Conservation (phyloP, 2,113 vertebrate genomes). For the Eudorcas thomsonii region DNA sequence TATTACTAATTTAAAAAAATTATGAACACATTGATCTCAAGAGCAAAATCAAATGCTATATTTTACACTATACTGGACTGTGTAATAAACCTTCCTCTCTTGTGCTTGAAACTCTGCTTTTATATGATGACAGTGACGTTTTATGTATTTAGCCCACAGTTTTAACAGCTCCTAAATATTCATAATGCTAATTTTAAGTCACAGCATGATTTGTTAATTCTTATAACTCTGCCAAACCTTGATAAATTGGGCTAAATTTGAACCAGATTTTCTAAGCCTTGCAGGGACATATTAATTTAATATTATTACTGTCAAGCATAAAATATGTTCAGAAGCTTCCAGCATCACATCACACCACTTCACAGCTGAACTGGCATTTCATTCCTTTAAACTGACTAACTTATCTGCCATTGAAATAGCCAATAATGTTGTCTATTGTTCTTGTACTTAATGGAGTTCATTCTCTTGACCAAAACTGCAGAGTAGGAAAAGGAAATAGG, state of each 20-base stretch:
- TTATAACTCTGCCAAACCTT: slow-evolving; percentile 75
- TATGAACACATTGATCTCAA: not conserved
- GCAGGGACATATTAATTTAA: slow-evolving; percentile 76
- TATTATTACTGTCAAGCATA: slow-evolving; percentile 79
- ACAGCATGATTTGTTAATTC: slow-evolving; percentile 77
- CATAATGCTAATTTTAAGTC: slow-evolving; percentile 78
- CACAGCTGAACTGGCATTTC: slow-evolving; percentile 70
- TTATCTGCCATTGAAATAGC: slow-evolving; percentile 68
- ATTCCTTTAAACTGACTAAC: slow-evolving; percentile 61
- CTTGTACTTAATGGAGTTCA: slow-evolving; percentile 41
- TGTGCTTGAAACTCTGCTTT: slow-evolving; percentile 47
- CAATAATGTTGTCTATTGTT: slow-evolving; percentile 56
- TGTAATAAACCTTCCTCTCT: slow-evolving; percentile 54
- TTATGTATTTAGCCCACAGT: slow-evolving; percentile 70
- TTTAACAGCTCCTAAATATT: slow-evolving; percentile 78
- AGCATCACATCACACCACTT: slow-evolving; percentile 73
- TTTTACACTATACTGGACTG: slow-evolving; percentile 16
- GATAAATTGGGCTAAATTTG: slow-evolving; percentile 78
- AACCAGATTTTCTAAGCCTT: slow-evolving; percentile 78
- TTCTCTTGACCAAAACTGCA: slow-evolving; percentile 49
- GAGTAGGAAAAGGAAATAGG: not conserved
- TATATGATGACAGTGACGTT: slow-evolving; percentile 64
- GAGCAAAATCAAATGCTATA: slow-evolving; percentile 1
- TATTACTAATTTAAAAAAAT: slow-evolving; percentile 22
- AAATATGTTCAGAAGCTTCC: slow-evolving; percentile 77